Percentiles rank a stretch among this genome's conserved stretches.
phyloP scores from a whole-genome alignment of 2,888 invertebrate genomes.

The Ditylenchus weischeri region DNA sequence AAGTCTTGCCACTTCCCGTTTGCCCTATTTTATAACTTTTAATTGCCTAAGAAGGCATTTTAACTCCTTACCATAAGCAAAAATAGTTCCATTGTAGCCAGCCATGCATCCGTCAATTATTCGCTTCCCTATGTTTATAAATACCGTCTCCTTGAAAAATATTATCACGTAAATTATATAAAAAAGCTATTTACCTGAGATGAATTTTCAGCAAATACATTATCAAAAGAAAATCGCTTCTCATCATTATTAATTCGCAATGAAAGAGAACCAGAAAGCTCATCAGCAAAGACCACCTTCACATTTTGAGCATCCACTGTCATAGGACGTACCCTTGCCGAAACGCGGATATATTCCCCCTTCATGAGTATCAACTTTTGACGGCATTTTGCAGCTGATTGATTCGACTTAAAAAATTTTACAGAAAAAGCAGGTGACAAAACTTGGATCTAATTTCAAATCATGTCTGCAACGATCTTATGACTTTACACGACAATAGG shows the following conservation, averaged over 20 bases:
- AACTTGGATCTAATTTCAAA: too few species aligned
- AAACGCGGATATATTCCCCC: slow-evolving; percentile 12
- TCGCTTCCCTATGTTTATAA: slow-evolving; percentile 57
- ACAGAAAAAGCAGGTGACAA: too few species aligned
- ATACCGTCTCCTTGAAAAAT: slow-evolving; percentile 59
- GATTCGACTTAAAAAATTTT: background rate
- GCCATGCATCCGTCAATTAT: slow-evolving; percentile 60
- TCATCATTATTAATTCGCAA: slow-evolving; percentile 13
- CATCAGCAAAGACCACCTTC: slow-evolving; percentile 9
- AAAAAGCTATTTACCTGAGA: slow-evolving; percentile 1
- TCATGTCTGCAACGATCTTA: too few species aligned
- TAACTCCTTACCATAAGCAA: slow-evolving; percentile 58
- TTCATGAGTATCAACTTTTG: slow-evolving; percentile 3
- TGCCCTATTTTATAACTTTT: slow-evolving; percentile 44
- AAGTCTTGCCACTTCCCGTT: slow-evolving; percentile 62
- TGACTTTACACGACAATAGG: too few species aligned
- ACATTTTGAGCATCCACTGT: background rate
- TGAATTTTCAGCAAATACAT: slow-evolving; percentile 11
- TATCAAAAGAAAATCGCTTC: slow-evolving; percentile 13
- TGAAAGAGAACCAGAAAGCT: slow-evolving; percentile 5
- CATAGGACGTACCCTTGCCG: slow-evolving; percentile 6
- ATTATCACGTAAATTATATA: background rate
- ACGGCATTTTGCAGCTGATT: background rate
- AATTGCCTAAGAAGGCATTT: too few species aligned
- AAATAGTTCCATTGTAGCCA: slow-evolving; percentile 62